Evolutionary conservation across 2,888 invertebrate species (phyloP).

Genomic region (Pharmacophagus antenor): DNA sequence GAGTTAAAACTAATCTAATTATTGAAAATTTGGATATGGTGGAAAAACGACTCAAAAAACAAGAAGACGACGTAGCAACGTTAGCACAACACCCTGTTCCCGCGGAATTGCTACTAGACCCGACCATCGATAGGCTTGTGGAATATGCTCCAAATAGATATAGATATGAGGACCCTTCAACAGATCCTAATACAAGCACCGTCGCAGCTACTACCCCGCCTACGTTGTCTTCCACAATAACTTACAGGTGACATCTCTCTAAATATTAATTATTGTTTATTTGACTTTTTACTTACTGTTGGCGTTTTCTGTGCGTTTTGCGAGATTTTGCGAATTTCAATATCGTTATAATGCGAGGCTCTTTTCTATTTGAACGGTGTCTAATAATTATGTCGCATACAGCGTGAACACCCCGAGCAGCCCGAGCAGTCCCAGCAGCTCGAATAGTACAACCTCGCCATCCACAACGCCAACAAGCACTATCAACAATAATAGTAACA

Average conservation of each 20-base stretch:
- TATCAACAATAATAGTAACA: constrained; percentile 50
- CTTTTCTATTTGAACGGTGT: constrained; percentile 26
- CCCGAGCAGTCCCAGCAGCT: constrained; percentile 43
- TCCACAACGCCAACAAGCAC: constrained; percentile 63
- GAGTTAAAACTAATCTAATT: constrained; percentile 91
- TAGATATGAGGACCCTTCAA: constrained; percentile 64
- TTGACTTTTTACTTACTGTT: constrained; percentile 33
- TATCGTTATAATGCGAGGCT: constrained; percentile 17
- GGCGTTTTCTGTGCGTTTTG: constrained; percentile 39
- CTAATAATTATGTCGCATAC: constrained; percentile 71
- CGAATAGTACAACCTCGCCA: constrained; percentile 47
- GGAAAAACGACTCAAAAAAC: constrained; percentile 90
- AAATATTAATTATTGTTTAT: constrained; percentile 38
- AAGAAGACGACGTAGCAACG: constrained; percentile 90
- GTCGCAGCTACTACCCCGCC: constrained; percentile 56
- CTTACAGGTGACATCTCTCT: constrained; percentile 73
- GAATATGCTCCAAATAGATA: constrained; percentile 89
- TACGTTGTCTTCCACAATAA: constrained; percentile 43
- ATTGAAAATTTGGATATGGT: constrained; percentile 93
- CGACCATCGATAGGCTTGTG: constrained; percentile 88
- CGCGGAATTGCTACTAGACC: constrained; percentile 85
- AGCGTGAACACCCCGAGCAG: constrained; percentile 58
- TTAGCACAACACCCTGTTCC: constrained; percentile 87
- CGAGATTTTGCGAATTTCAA: constrained; percentile 39
- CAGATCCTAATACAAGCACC: constrained; percentile 65